Percentiles rank a stretch among this genome's conserved stretches.
Evolutionary conservation across 2,113 vertebrate genomes (phyloP).

Genomic region (Ammospiza nelsoni): DNA sequence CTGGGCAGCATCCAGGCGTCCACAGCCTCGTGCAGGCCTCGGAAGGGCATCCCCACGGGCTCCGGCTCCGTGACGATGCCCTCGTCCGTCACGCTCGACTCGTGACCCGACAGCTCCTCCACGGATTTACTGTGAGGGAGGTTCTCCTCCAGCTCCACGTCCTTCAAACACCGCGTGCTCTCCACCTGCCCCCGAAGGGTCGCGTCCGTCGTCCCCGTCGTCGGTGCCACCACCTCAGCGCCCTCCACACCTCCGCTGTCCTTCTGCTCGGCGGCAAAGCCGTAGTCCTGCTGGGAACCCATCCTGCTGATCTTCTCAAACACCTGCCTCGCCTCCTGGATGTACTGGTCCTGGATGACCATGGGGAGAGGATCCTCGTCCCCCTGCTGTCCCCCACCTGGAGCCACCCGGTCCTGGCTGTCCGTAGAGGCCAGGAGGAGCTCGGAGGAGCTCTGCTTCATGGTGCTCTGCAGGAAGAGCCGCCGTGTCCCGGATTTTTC

Average conservation of each 20-base stretch:
- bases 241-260: constrained; percentile 69
- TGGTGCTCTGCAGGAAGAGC: constrained; percentile 61
- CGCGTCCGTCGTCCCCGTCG: neutral
- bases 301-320: constrained; percentile 96
- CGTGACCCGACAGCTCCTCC: constrained; percentile 91
- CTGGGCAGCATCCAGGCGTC: constrained; percentile 76
- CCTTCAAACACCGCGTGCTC: constrained; percentile 51
- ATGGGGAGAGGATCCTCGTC: constrained; percentile 79
- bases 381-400: constrained; percentile 54
- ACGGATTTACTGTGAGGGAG: constrained; percentile 75
- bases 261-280: constrained; percentile 62
- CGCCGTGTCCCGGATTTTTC: constrained; percentile 78
- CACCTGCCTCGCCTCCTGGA: constrained; percentile 93
- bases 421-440: constrained; percentile 79
- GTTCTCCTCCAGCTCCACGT: constrained; percentile 74
- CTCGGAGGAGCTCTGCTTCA: constrained; percentile 90
- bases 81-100: constrained; percentile 93
- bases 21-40: constrained; percentile 75
- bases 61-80: constrained; percentile 95
- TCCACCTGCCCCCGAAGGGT: constrained; percentile 4
- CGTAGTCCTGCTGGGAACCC: constrained; percentile 79
- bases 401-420: constrained; percentile 64
- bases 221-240: neutral
- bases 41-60: constrained; percentile 65
- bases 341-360: constrained; percentile 87